A percentile compares a stretch with the other conserved stretches of the same genome.
Evolutionary conservation across 2,888 invertebrate genomes (phyloP).

Genomic region (Sarcophaga caerulescens): DNA sequence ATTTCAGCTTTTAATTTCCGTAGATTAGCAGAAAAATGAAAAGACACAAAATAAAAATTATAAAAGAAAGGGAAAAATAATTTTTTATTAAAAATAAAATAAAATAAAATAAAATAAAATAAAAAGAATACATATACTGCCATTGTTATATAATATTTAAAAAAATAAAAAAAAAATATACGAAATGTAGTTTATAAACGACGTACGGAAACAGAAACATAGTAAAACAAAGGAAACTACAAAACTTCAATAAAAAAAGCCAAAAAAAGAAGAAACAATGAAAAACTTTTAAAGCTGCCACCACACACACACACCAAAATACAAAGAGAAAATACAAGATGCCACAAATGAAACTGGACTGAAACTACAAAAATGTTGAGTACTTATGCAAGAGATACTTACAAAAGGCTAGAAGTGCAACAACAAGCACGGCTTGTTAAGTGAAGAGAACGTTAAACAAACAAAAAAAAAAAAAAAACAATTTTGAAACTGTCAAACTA

Average conservation of each 20-base stretch:
- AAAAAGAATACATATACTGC: constrained; percentile 57
- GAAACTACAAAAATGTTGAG: not conserved
- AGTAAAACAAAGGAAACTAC: constrained; percentile 2
- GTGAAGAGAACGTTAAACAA: too few species aligned
- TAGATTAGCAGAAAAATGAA: constrained; percentile 25
- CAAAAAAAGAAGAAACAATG: not conserved
- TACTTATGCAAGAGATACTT: not conserved
- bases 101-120: not conserved
- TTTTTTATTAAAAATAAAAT: not conserved
- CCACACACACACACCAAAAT: not conserved
- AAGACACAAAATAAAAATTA: not conserved
- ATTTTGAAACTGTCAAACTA: not conserved
- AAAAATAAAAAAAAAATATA: constrained; percentile 16
- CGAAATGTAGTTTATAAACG: constrained; percentile 43
- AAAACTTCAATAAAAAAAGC: constrained; percentile 28
- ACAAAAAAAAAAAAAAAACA: not conserved
- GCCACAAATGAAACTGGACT: not conserved
- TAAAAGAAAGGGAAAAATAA: not conserved
- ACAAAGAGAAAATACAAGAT: not conserved
- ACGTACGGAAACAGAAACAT: constrained; percentile 6
- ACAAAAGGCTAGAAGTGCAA: not conserved
- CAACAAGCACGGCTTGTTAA: not conserved
- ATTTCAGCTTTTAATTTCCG: constrained; percentile 51
- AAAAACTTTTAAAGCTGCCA: constrained; percentile 34
- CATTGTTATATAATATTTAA: constrained; percentile 48